phyloP scores from a whole-genome alignment of 2,113 vertebrate genomes.

The Tapirus terrestris region DNA sequence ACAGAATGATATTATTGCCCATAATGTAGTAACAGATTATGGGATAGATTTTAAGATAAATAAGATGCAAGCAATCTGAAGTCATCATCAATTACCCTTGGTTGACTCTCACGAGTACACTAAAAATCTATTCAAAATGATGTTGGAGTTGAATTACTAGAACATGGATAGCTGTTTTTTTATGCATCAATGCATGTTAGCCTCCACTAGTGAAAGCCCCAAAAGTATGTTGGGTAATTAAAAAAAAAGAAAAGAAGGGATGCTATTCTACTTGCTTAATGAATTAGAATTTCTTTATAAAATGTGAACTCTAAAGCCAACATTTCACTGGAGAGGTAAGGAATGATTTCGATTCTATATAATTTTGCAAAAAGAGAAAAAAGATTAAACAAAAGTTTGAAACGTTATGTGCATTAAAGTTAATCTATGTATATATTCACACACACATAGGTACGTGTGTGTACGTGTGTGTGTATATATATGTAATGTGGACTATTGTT shows the following conservation, averaged over 20 bases:
- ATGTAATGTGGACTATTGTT: not conserved
- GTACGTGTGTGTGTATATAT: not conserved
- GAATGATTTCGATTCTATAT: not conserved
- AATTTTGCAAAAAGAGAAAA: not conserved
- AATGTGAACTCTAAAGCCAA: slow-evolving; percentile 22
- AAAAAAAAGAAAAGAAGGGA: not conserved
- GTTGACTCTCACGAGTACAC: slow-evolving; percentile 53
- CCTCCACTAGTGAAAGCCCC: slow-evolving; percentile 5
- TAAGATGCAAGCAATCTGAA: slow-evolving; percentile 56
- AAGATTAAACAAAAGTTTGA: not conserved
- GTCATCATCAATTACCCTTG: slow-evolving; percentile 53
- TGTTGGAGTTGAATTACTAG: slow-evolving; percentile 36
- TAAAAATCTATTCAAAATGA: slow-evolving; percentile 57
- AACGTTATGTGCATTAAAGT: not conserved
- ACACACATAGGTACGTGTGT: not conserved
- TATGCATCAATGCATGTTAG: not conserved
- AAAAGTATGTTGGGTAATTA: slow-evolving; percentile 30
- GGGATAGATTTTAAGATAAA: slow-evolving; percentile 58
- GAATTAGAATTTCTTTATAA: slow-evolving; percentile 53
- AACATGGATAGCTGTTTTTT: not conserved
- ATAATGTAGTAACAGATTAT: slow-evolving; percentile 19
- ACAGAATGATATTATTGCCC: not conserved
- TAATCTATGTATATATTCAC: not conserved
- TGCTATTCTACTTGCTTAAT: not conserved
- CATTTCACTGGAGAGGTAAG: not conserved